Evolutionary conservation across 2,888 invertebrate genomes (phyloP), one percentile per base, ranked within the genome.

Genomic region (Romanomermis culicivorax): DNA sequence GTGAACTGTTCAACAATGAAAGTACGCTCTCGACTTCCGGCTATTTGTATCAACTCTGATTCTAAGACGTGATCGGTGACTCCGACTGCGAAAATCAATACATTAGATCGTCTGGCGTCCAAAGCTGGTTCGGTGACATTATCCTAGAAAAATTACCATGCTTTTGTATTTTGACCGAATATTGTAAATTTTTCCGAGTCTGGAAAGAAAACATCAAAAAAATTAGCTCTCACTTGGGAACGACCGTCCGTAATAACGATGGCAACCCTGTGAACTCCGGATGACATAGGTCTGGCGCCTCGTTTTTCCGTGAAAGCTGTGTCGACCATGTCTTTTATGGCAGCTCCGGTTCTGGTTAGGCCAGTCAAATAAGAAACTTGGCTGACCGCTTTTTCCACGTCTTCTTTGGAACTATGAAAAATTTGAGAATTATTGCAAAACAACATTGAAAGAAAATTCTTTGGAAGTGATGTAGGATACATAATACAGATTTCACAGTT

Each of bases 241-340:
- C 67, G 58, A 3, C 71, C 72, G 57, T 72, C 71, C 1, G 71
- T 71, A 29, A 72, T 65, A 3, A 72, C 68, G 42, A 72, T 66
- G 14, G 68, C 69, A 1, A 72, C 64, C 55, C 65, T 64, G 23
- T 23, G 53, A 4, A 53, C 24, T 11, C 53, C 43, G 14, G 42
- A 25, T 23, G 24, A 23, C 25, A 60, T 47, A 14, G 62, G 64
- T n/a, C 67, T 58, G 17, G 67, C 68, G 25, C 67, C 67, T 47
- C 68, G 57, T 45, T 65, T 56, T 49, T 64, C 64, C 27, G 63
- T 59, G 45, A 54, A 54, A 4, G 45, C 55, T 7, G n/a, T 65
- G 42, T 61, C 55, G 2, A 65, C 66, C 65, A 68, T 64, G 58
- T 68, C 68, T 53, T 64, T 60, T 45, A 68, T 68, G 29, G 68